These are phyloP conservation scores for Willowsia nigromaculata DNA, from an alignment of 2,888 invertebrate genomes.

Conservation along the genomic window DNA sequence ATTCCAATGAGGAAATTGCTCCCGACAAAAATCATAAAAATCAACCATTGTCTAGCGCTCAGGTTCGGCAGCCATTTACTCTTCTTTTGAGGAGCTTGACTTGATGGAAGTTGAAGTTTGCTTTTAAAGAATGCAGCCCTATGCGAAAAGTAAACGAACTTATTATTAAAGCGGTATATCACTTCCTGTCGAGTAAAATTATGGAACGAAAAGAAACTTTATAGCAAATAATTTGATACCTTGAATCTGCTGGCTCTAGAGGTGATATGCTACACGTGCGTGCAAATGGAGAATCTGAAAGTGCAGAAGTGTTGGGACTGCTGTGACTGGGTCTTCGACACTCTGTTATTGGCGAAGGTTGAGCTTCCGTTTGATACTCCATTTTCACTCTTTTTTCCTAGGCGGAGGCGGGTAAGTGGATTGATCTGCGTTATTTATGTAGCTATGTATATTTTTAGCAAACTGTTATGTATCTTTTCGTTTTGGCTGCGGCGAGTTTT, in stretches of 20 bases:
- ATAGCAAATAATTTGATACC: no score
- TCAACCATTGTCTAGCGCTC: constrained; percentile 69
- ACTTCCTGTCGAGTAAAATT: no score
- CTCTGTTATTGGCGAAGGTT: not conserved
- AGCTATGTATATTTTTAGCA: no score
- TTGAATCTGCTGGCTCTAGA: constrained; percentile 34
- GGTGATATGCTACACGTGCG: constrained; percentile 58
- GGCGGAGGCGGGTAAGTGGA: not conserved
- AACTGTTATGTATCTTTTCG: no score
- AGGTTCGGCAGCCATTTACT: constrained; percentile 36
- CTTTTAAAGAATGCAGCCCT: not conserved
- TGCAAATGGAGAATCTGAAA: constrained; percentile 59
- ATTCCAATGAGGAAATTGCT: constrained; percentile 69
- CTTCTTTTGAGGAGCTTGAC: not conserved
- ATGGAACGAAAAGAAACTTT: no score
- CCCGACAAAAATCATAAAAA: constrained; percentile 62
- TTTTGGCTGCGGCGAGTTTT: no score
- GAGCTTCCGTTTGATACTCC: not conserved
- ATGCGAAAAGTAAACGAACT: not conserved
- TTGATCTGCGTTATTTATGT: no score
- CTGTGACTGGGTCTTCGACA: constrained; percentile 53
- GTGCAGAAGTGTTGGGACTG: constrained; percentile 49
- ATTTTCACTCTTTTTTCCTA: not conserved
- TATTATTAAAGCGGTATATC: no score
- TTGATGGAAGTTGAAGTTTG: not conserved